phyloP scores from a whole-genome alignment of 2,113 vertebrate species.

The Sitta europaea region DNA sequence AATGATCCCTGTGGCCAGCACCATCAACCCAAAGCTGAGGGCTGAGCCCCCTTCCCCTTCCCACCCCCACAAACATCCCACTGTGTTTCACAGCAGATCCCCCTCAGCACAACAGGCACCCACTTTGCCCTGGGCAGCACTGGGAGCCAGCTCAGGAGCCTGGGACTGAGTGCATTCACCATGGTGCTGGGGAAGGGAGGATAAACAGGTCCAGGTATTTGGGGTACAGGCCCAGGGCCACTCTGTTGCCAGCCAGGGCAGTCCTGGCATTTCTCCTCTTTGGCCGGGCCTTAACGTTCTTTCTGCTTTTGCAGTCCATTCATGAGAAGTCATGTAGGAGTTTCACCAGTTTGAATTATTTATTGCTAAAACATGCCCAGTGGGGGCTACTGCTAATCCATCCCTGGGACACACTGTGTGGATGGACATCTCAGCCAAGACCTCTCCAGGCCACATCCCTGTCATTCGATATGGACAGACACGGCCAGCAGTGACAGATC shows the following conservation, averaged over 20 bases:
- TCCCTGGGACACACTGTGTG: neutral
- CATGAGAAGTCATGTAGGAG: neutral
- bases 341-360: neutral
- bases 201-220: rapidly evolving
- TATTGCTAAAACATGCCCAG: neutral
- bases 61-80: neutral
- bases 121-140: neutral
- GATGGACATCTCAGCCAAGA: neutral
- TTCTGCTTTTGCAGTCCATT: neutral
- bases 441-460: neutral
- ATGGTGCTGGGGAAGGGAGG: neutral
- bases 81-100: rapidly evolving
- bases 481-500: neutral
- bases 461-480: rapidly evolving
- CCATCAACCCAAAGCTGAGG: neutral
- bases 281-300: neutral
- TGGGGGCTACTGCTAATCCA: neutral
- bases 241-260: neutral
- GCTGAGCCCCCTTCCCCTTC: neutral
- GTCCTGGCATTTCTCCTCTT: neutral
- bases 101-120: rapidly evolving
- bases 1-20: neutral
- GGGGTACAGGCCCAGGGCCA: neutral
- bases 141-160: neutral
- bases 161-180: neutral